A percentile compares a stretch with the other conserved stretches of the same genome.
phyloP scores from a whole-genome alignment of 2,888 invertebrate genomes.

The Limulus polyphemus region DNA sequence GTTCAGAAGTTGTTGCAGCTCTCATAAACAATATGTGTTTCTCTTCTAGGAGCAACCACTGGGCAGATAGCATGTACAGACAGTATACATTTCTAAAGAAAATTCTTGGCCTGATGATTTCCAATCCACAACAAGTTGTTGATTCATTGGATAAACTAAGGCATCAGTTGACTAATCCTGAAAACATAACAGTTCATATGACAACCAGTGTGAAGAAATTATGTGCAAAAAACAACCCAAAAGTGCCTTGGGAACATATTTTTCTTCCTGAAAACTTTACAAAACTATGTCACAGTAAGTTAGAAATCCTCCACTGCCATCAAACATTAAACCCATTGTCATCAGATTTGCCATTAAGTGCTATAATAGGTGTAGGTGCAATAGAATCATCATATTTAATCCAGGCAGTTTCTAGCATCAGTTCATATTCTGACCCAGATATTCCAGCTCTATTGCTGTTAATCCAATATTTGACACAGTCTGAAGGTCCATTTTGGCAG shows the following conservation, averaged over 20 bases:
- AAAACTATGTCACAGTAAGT: too few relatives aligned
- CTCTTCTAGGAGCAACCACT: constrained; percentile 55
- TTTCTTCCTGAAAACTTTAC: background rate
- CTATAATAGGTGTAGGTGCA: constrained; percentile 64
- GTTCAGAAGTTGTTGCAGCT: constrained; percentile 52
- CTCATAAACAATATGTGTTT: constrained; percentile 49
- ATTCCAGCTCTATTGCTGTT: constrained; percentile 62
- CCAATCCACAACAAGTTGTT: constrained; percentile 25
- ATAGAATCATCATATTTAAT: constrained; percentile 63
- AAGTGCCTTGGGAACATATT: constrained; percentile 11
- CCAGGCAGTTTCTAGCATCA: constrained; percentile 54
- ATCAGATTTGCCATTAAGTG: constrained; percentile 39
- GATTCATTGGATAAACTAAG: constrained; percentile 48
- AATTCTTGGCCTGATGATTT: too few relatives aligned
- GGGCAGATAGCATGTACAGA: constrained; percentile 54
- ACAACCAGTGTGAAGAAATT: constrained; percentile 56
- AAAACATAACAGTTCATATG: constrained; percentile 56
- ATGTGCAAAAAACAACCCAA: background rate
- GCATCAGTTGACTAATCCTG: constrained; percentile 45
- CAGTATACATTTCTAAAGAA: constrained; percentile 60
- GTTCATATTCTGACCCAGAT: constrained; percentile 49
- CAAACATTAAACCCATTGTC: constrained; percentile 1
- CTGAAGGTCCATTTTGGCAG: constrained; percentile 80
- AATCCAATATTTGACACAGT: constrained; percentile 71
- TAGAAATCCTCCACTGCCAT: constrained; percentile 1